phyloP scores from a whole-genome alignment of 1,140 invertebrate species.

The Drosophila prosaltans region DNA sequence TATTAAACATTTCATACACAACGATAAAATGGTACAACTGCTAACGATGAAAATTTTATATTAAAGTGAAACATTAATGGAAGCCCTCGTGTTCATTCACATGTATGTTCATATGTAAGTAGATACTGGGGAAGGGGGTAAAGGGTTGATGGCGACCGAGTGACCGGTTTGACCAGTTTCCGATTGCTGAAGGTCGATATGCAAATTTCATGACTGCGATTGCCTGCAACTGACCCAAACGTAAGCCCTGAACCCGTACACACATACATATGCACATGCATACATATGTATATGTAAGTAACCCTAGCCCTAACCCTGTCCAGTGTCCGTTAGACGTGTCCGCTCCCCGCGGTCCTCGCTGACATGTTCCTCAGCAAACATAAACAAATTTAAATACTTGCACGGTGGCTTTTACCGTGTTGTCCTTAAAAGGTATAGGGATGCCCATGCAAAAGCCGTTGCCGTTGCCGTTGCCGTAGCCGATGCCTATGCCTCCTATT shows the following conservation, averaged over 20 bases:
- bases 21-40: too few relatives aligned
- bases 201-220: slow-evolving; percentile 23
- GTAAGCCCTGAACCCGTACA: slow-evolving; percentile 15
- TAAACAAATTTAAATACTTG: slow-evolving; percentile 52
- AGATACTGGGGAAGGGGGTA: not conserved
- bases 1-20: too few relatives aligned
- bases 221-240: slow-evolving; percentile 43
- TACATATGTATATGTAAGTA: not conserved
- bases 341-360: slow-evolving; percentile 6
- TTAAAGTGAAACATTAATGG: not conserved
- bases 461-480: slow-evolving; percentile 18
- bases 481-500: slow-evolving; percentile 25
- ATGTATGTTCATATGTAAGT: not conserved
- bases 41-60: too few relatives aligned
- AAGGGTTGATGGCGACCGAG: slow-evolving; percentile 11
- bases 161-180: slow-evolving; percentile 49
- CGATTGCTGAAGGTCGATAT: slow-evolving; percentile 24
- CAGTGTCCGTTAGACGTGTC: slow-evolving; percentile 24
- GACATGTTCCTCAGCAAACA: slow-evolving; percentile 24
- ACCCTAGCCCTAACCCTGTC: slow-evolving; percentile 37
- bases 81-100: not conserved
- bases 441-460: not conserved
- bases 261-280: too few relatives aligned
- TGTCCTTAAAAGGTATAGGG: slow-evolving; percentile 24
- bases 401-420: slow-evolving; percentile 30